Evolutionary conservation across 1,140 invertebrate genomes (phyloP).

Genomic region (Palaemon carinicauda): DNA sequence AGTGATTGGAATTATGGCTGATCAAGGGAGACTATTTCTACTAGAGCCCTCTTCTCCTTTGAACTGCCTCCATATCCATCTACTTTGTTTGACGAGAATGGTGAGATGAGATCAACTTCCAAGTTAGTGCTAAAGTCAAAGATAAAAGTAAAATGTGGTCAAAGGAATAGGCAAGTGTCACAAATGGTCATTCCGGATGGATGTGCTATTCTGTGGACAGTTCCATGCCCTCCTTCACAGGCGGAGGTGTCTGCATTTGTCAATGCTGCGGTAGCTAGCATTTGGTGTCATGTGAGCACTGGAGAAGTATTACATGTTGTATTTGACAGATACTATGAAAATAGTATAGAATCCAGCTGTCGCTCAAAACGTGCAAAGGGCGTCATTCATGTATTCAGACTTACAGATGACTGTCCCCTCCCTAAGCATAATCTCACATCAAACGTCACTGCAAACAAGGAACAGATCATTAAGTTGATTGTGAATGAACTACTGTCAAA

Average conservation of each 20-base stretch:
- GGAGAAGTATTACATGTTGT: too few relatives aligned
- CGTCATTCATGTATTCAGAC: neutral
- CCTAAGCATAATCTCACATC: neutral
- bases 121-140: too few relatives aligned
- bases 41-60: constrained; percentile 1
- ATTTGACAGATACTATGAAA: too few relatives aligned
- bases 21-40: constrained; percentile 13
- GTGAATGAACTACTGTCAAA: too few relatives aligned
- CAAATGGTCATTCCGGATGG: constrained; percentile 17
- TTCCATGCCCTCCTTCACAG: constrained; percentile 18
- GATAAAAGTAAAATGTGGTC: too few relatives aligned
- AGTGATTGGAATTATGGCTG: constrained; percentile 6
- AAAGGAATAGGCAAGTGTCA: too few relatives aligned
- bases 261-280: neutral
- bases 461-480: too few relatives aligned
- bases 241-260: constrained; percentile 10
- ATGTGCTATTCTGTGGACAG: constrained; percentile 13
- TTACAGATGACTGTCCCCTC: constrained; percentile 1
- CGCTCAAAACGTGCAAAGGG: too few relatives aligned
- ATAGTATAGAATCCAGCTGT: too few relatives aligned
- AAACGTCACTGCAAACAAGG: neutral
- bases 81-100: too few relatives aligned
- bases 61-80: constrained; percentile 11
- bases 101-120: too few relatives aligned
- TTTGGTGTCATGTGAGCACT: neutral